These are phyloP conservation scores for Petrocephalus schoutedeni DNA, from an alignment of 2,797 vertebrate species.

Conservation along the genomic window DNA sequence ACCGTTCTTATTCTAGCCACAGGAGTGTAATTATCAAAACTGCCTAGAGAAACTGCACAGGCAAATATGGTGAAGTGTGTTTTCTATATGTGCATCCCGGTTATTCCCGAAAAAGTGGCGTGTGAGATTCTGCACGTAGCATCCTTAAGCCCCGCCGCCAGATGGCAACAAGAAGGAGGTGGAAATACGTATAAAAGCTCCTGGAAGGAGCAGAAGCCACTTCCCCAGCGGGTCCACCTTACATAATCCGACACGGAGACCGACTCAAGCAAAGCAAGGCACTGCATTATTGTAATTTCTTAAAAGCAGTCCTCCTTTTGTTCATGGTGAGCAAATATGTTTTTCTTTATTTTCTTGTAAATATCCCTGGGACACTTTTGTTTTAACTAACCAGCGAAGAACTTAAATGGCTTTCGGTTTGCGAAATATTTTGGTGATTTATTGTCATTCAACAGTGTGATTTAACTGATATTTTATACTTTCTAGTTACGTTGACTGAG, in stretches of 20 bases:
- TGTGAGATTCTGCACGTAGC: constrained; percentile 70
- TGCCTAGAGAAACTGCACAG: not conserved
- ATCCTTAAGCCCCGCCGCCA: constrained; percentile 36
- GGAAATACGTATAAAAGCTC: not conserved
- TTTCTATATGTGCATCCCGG: constrained; percentile 12
- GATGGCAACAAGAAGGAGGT: constrained; percentile 41
- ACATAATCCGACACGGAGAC: not conserved
- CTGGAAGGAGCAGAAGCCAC: not conserved
- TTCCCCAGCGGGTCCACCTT: not conserved
- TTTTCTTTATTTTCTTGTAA: not conserved
- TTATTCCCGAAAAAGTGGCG: constrained; percentile 32
- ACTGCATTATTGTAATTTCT: not conserved
- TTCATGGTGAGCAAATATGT: not conserved
- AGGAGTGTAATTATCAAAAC: not conserved
- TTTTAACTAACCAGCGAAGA: not conserved
- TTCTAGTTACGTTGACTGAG: not conserved
- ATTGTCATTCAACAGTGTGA: not conserved
- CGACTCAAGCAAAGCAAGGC: not conserved
- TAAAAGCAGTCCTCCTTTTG: not conserved
- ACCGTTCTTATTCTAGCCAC: not conserved
- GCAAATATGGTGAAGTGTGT: constrained; percentile 25
- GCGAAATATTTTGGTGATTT: not conserved
- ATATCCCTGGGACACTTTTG: not conserved
- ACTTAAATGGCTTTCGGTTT: not conserved
- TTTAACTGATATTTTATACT: not conserved